Percentiles rank a stretch among this genome's conserved stretches.
Conservation (phyloP, 2,797 vertebrate genomes). For the Eptatretus atami region DNA sequence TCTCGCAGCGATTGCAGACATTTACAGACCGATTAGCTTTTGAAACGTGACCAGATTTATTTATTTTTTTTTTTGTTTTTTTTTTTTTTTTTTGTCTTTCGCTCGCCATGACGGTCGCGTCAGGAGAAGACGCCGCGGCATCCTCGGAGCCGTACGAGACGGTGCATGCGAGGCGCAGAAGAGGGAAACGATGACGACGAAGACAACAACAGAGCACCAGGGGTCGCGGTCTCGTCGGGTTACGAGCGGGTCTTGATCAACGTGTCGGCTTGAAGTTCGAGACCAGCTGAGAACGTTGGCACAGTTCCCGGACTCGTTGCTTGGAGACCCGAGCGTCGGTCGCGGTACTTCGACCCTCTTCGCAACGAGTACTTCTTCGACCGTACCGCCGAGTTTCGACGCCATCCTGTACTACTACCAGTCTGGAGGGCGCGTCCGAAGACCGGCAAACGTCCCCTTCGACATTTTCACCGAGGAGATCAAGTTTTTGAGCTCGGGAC, state of each 20-base stretch:
- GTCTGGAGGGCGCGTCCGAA: conserved; percentile 68
- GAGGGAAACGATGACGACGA: too few relatives aligned
- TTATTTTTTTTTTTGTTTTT: too few relatives aligned
- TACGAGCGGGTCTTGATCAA: conserved; percentile 84
- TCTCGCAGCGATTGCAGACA: too few relatives aligned
- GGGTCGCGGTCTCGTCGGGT: conserved; percentile 22
- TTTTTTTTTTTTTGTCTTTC: too few relatives aligned
- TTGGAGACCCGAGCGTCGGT: conserved; percentile 70
- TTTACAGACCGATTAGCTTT: too few relatives aligned
- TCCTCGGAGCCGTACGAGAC: too few relatives aligned
- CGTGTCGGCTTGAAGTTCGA: conserved; percentile 80
- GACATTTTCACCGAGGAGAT: conserved; percentile 97
- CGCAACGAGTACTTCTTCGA: conserved; percentile 99
- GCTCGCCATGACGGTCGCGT: too few relatives aligned
- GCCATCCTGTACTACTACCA: conserved; percentile 97
- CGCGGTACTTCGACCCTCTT: conserved; percentile 90
- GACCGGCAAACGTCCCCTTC: conserved; percentile 83
- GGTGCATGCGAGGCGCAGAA: too few relatives aligned
- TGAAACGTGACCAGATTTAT: too few relatives aligned
- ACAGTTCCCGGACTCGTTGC: conserved; percentile 72
- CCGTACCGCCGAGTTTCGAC: conserved; percentile 79
- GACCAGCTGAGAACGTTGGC: conserved; percentile 86
- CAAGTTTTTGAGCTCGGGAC: conserved; percentile 74
- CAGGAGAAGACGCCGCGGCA: too few relatives aligned
- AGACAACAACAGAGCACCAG: too few relatives aligned